Base-by-base conservation (phyloP, 2,113 vertebrate genomes). In the Aegotheles bennettii region DNA sequence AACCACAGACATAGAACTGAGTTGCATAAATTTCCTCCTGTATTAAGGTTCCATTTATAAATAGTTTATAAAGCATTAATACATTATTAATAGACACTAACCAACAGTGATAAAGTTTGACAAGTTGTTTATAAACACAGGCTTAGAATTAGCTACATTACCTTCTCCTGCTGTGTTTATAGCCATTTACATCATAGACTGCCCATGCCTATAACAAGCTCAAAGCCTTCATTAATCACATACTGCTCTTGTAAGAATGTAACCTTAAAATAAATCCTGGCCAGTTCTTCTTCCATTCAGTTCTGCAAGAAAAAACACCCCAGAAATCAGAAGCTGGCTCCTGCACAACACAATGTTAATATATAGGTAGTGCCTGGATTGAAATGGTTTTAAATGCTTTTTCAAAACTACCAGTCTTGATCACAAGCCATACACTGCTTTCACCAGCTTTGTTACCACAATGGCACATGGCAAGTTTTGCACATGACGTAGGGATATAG, bases 41-140 rank as follows among this genome's bases (percentile, higher is more conserved):
- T 94, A 96, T 64, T 83, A 82, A 82, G 60, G 20, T 73, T 87
- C 29, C 14, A 73, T 95, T 94, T 95, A 93, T 93, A 97, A 95
- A 95, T 93, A 89, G 87, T 94, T 96, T 96, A 95, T 89, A 97
- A 92, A 89, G 67, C 64, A 92, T 94, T 93, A 92, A 96, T 94
- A 89, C 42, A 84, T 93, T 90, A 77, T 83, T 92, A 95, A 86
- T 89, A 86, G 92, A 77, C 8, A 51, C 87, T 95, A 95, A 89
- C 91, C 36, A 95, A 67, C 51, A 86, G 79, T 84, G 85, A 97
- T 94, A 84, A 95, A 92, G 60, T 89, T 89, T 86, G 91, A 95
- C 86, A 94, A 88, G 38, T 56, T 94, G 86, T 94, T 97, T 94
- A 96, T 94, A 94, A 97, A 93, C 68, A 87, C 9, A 71, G 73